Evolutionary conservation across 2,113 vertebrate genomes (phyloP).

Genomic region (Tragulus kanchil): DNA sequence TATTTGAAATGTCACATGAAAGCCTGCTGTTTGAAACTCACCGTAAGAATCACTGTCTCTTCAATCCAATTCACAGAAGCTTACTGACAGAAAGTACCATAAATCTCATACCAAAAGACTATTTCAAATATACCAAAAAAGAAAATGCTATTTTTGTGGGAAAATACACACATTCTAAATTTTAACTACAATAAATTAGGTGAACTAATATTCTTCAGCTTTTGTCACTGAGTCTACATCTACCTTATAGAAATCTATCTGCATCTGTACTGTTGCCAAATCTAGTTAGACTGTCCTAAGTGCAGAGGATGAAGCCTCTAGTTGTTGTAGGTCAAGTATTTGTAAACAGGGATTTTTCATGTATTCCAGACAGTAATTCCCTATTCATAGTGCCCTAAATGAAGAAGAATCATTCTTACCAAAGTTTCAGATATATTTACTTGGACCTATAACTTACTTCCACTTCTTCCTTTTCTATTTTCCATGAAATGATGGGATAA

Average conservation of each 20-base stretch:
- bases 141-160: neutral
- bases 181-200: conserved; percentile 43
- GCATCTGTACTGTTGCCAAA: conserved; percentile 16
- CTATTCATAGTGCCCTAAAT: neutral
- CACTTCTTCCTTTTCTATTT: neutral
- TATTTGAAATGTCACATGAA: conserved; percentile 44
- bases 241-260: conserved; percentile 39
- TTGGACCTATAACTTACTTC: neutral
- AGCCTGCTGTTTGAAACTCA: conserved; percentile 49
- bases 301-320: neutral
- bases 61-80: neutral
- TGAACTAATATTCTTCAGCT: conserved; percentile 10
- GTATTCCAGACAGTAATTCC: neutral
- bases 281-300: neutral
- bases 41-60: neutral
- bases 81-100: neutral
- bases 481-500: neutral
- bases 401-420: conserved; percentile 29
- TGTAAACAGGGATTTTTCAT: neutral
- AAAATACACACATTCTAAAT: conserved; percentile 51
- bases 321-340: neutral
- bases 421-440: conserved; percentile 19
- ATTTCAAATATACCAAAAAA: neutral
- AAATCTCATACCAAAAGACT: neutral
- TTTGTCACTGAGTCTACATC: neutral